These are phyloP conservation scores for Antechinus flavipes DNA, from an alignment of 2,113 vertebrate species.

Conservation along the genomic window DNA sequence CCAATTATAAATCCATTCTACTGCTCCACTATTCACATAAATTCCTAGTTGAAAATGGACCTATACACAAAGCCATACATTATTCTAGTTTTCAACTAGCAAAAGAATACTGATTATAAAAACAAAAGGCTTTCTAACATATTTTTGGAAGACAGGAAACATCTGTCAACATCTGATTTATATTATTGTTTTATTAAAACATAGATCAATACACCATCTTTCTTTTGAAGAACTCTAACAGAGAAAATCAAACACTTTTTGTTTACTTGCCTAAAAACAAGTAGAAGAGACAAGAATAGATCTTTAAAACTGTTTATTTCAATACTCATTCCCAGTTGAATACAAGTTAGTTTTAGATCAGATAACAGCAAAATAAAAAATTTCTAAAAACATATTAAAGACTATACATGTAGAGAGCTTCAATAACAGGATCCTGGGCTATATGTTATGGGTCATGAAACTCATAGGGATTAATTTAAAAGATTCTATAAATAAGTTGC, in stretches of 20 bases:
- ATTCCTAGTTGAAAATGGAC: slow-evolving; percentile 43
- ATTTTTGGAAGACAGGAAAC: neutral
- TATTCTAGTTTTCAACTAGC: neutral
- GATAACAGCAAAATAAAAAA: neutral
- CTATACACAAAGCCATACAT: slow-evolving; percentile 49
- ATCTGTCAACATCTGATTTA: slow-evolving; percentile 38
- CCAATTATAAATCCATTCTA: slow-evolving; percentile 68
- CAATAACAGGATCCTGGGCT: neutral
- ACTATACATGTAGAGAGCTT: neutral
- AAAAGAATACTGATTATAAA: neutral
- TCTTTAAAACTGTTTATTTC: neutral
- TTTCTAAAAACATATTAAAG: slow-evolving; percentile 34
- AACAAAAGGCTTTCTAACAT: rapidly evolving
- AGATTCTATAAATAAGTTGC: neutral
- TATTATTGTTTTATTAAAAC: rapidly evolving
- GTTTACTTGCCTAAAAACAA: neutral
- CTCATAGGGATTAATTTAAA: neutral
- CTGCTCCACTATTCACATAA: neutral
- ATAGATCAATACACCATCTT: neutral
- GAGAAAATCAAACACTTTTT: neutral
- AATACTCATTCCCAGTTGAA: neutral
- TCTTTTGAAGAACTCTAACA: neutral
- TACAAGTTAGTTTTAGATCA: neutral
- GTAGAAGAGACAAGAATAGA: neutral
- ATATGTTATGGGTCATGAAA: neutral